Base-by-base conservation (phyloP, 2,113 vertebrate genomes). In the Thermophis baileyi region DNA sequence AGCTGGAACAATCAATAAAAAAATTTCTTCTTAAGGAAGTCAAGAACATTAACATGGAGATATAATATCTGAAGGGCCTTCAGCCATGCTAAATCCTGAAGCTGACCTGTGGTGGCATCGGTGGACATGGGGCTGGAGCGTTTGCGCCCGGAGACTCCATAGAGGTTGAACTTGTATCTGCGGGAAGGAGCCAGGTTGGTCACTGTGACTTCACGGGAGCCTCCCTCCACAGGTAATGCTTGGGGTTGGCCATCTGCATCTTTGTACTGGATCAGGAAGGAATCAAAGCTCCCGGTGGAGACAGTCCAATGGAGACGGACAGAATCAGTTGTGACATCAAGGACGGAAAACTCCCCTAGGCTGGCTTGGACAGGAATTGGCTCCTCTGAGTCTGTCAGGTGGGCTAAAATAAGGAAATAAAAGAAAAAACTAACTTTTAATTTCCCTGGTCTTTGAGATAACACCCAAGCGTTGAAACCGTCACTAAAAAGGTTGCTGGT, bases 151-250 rank as follows among this genome's bases (percentile, higher is more conserved):
- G 1, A 85, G 20, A 97, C 7, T 0, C 98, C 97, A 0, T 96
- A 97, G 0, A 97, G 96, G 91, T 97, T 94, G 69, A 97, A 97
- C n/a, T 93, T 96, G 86, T 98, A 97, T 11, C 86, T 96, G 0
- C 0, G 96, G 44, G 92, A 90, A 0, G 96, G 96, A 0, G 88
- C 90, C 74, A 98, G 93, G 1, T 94, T 96, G 0, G 89, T n/a
- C 30, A 97, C 12, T 0, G 30, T 92, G 86, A 96, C 91, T 0
- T 24, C 88, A 0, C 0, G 91, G 3, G 95, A 94, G 0, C 25
- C 46, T 0, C 96, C 91, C 0, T 96, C 91, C 3, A 95, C 1
- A 0, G 92, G 92, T 49, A 97, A 40, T 0, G 46, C 91, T 27
- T 44, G 93, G 1, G 93, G 85, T 35, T 96, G 96, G 6, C 97